Base-by-base conservation (phyloP, 2,113 vertebrate genomes). In the Brachionichthys hirsutus region DNA sequence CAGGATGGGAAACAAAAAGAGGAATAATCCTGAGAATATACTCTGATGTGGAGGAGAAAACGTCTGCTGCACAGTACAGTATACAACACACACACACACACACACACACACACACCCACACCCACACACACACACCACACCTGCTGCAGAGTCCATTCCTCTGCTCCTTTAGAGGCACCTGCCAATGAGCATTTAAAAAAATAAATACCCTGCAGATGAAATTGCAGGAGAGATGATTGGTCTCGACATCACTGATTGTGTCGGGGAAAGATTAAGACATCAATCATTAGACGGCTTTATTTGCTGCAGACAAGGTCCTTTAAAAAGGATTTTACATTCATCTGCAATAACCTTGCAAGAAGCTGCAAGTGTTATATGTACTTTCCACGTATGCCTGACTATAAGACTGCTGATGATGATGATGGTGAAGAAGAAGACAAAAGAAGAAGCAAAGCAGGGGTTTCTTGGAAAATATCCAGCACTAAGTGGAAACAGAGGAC, bases 401-500 rank as follows among this genome's bases (percentile, higher is more conserved):
- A 19, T 30, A 43, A 73, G 56, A 64, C 68, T 63, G 67, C 68
- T 54, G 58, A 45, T 50, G 71, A 36, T 54, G 58, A 45, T 50
- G 71, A 36, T 36, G 53, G 34, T 4, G 10, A 12, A 12, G 42
- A 15, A 16, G 15, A 30, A 38, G n/a, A n/a, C n/a, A n/a, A n/a
- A n/a, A n/a, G n/a, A n/a, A n/a, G n/a, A n/a, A n/a, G n/a, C n/a
- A 12, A 15, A 2, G 15, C n/a, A 46, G 81, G 79, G 78, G 85
- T 76, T 80, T 71, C 73, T 77, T 90, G 85, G 85, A 80, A 64
- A 68, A 67, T 16, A 54, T 81, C 84, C 88, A 89, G 51, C 51
- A 74, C 63, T 87, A 86, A 88, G 84, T 88, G 79, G 82, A 88
- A 88, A 88, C 79, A 86, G 86, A 89, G 84, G 88, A 74, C 85